Evolutionary conservation across 2,888 invertebrate species (phyloP), one percentile per base, ranked within the genome.

Genomic region (Sphaeridia pumilis): DNA sequence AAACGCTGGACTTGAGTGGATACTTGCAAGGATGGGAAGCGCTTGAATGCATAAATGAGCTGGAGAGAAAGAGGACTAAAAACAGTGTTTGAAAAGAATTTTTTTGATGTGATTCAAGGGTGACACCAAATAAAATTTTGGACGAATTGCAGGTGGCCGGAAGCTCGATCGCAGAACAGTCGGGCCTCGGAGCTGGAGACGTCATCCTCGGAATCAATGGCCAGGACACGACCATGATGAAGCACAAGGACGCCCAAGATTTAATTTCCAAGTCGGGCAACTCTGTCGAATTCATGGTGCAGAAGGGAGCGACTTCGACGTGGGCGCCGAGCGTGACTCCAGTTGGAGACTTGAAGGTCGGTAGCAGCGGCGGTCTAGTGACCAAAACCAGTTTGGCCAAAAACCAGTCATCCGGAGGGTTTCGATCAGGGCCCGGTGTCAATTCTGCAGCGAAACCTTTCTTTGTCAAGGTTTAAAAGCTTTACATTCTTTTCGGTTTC

Each of bases 161-260:
- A 53, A 93, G 92, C 60, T 92, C 94, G 67, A 80, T 92, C 59
- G 93, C 97, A 4, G 95, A 94, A 72, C 81, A 85, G 68, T 87
- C 89, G 61, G 97, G 95, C 52, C 77, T 98, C 52, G 80, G 82
- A 68, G 87, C 93, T 26, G 95, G 95, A 38, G 97, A 98, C 74
- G 83, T 88, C 27, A 83, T 98, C 58, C 80, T 94, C 69, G 83
- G 81, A 73, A 90, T 97, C 69, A 92, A 92, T 75, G 81, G 77
- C 68, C 78, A 80, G 53, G 87, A 87, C 66, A 84, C 90, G 64
- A 88, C 81, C 74, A 80, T 80, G 67, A 76, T 94, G 71, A 78
- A 86, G 62, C 95, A 95, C 76, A 93, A 94, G 74, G 89, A 93
- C 70, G 95, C 95, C 42, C 95, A 95, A 75, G 92, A 93, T 71